Conservation (phyloP, 2,888 invertebrate genomes). For the Achlya flavicornis region DNA sequence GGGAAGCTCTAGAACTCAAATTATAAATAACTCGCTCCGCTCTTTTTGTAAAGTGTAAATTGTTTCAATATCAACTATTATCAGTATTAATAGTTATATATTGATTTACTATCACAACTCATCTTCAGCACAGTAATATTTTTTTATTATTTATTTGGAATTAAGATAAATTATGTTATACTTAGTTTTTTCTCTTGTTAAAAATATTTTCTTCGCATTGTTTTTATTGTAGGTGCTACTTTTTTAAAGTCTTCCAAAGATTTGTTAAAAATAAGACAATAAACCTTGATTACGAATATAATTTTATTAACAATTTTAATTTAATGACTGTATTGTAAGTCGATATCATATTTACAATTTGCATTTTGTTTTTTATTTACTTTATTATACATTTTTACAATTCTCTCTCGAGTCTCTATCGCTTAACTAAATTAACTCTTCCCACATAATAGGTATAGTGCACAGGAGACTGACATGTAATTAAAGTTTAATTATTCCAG, state of each 20-base stretch:
- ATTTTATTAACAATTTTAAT: constrained; percentile 84
- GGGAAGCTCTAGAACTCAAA: too few relatives aligned
- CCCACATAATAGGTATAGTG: constrained; percentile 25
- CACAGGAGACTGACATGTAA: constrained; percentile 38
- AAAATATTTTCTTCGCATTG: too few relatives aligned
- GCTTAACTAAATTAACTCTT: constrained; percentile 38
- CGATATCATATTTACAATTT: constrained; percentile 82
- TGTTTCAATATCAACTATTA: too few relatives aligned
- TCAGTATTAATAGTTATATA: too few relatives aligned
- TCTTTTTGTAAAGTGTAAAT: too few relatives aligned
- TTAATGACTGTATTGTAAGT: constrained; percentile 83
- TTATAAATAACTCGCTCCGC: too few relatives aligned
- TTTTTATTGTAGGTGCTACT: not conserved
- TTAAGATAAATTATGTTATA: too few relatives aligned
- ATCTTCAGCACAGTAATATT: too few relatives aligned
- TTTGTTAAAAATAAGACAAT: constrained; percentile 60
- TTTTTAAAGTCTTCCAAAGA: not conserved
- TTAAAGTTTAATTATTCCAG: constrained; percentile 20
- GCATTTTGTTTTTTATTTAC: constrained; percentile 53
- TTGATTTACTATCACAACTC: too few relatives aligned
- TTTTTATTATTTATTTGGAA: too few relatives aligned
- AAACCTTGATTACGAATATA: constrained; percentile 80
- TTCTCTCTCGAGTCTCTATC: constrained; percentile 60
- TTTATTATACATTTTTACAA: constrained; percentile 81
- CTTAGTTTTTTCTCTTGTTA: not conserved